Conservation (phyloP, 2,797 vertebrate genomes). For the Hozukius guyotensis region DNA sequence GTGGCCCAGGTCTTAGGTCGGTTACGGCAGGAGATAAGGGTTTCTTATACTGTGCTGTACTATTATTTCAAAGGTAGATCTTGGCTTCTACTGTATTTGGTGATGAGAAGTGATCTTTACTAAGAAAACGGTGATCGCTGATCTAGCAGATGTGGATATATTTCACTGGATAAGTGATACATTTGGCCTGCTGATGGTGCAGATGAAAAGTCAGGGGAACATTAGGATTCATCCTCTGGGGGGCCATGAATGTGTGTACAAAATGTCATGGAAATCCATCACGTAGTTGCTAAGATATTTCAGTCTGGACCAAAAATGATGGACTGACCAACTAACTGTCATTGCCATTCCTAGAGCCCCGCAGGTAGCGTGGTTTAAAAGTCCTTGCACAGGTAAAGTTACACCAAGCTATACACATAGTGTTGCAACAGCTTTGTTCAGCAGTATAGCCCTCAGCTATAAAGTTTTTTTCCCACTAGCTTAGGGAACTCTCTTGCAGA, state of each 20-base stretch:
- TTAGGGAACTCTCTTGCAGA: background rate
- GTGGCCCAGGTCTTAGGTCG: too few species aligned
- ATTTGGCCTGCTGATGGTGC: background rate
- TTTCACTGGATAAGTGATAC: background rate
- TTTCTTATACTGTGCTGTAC: background rate
- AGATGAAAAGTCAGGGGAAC: background rate
- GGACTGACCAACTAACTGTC: background rate
- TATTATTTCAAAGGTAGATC: background rate
- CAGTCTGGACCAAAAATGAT: background rate
- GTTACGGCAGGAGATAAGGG: background rate
- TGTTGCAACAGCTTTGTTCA: slow-evolving; percentile 17
- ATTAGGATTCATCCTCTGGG: background rate
- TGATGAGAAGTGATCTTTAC: background rate
- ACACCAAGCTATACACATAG: background rate
- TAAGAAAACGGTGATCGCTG: background rate
- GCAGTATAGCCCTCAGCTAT: slow-evolving; percentile 1
- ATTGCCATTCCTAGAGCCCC: background rate
- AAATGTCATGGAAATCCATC: background rate
- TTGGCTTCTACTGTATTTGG: background rate
- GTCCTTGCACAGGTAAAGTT: background rate
- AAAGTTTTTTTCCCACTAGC: background rate
- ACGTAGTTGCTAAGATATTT: background rate
- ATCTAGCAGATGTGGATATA: background rate
- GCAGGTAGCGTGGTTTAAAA: background rate
- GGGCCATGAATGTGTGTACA: background rate